phyloP scores from a whole-genome alignment of 2,797 vertebrate species.

The Pteronotus mesoamericanus region DNA sequence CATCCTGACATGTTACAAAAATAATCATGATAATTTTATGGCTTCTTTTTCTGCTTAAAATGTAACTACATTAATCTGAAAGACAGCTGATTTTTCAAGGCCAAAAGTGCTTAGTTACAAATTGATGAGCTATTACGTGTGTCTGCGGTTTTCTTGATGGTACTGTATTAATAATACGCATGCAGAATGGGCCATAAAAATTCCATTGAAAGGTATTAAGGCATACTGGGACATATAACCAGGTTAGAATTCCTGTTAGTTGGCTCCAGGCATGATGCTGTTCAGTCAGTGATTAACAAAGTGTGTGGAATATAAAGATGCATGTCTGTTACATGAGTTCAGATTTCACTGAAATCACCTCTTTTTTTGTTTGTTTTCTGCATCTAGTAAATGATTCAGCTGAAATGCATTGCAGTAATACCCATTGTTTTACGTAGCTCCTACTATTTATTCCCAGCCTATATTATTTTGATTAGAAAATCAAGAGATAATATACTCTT shows the following conservation, averaged over 20 bases:
- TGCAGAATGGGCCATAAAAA: constrained; percentile 83
- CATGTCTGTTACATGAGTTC: constrained; percentile 50
- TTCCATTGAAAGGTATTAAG: constrained; percentile 85
- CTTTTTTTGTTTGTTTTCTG: constrained; percentile 52
- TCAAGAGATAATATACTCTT: background rate
- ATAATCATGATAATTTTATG: constrained; percentile 79
- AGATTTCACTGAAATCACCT: constrained; percentile 56
- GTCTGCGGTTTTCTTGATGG: constrained; percentile 80
- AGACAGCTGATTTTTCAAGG: constrained; percentile 85
- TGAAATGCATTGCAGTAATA: background rate
- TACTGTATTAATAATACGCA: constrained; percentile 78
- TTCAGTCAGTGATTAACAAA: constrained; percentile 74
- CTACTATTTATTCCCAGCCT: background rate
- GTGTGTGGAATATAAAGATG: constrained; percentile 62
- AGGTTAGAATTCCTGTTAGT: constrained; percentile 81
- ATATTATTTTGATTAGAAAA: constrained; percentile 25
- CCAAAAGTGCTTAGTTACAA: constrained; percentile 82
- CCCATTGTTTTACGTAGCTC: background rate
- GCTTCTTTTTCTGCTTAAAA: constrained; percentile 75
- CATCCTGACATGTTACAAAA: constrained; percentile 78
- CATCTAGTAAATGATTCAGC: constrained; percentile 24
- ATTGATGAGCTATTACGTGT: constrained; percentile 85
- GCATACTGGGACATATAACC: constrained; percentile 79
- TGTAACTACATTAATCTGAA: constrained; percentile 83
- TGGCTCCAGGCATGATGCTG: constrained; percentile 71